Percentiles rank a stretch among this genome's conserved stretches.
These are phyloP conservation scores for Trichomycterus rosablanca DNA, from an alignment of 2,113 vertebrate genomes.

Conservation along the genomic window DNA sequence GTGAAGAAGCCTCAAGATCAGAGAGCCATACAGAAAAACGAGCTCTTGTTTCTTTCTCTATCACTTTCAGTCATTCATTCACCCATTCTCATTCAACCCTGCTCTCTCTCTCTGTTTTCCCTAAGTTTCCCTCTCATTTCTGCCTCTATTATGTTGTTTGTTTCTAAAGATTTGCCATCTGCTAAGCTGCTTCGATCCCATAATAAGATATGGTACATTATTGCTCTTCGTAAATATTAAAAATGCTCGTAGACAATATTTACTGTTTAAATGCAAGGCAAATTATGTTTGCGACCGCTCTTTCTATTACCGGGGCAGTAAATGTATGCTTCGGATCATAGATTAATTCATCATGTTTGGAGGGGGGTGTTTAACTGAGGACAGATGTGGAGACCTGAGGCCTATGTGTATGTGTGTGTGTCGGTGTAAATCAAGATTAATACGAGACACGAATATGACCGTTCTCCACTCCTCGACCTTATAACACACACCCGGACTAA, in stretches of 20 bases:
- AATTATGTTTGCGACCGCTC: slow-evolving; percentile 25
- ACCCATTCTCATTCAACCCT: slow-evolving; percentile 62
- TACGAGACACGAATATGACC: slow-evolving; percentile 26
- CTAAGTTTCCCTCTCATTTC: slow-evolving; percentile 50
- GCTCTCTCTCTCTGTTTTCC: slow-evolving; percentile 57
- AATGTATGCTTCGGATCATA: slow-evolving; percentile 31
- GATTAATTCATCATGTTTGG: slow-evolving; percentile 40
- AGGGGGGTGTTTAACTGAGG: slow-evolving; percentile 36
- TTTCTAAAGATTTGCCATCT: slow-evolving; percentile 47
- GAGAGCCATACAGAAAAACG: slow-evolving; percentile 71
- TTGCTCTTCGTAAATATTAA: slow-evolving; percentile 4
- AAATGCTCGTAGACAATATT: slow-evolving; percentile 32
- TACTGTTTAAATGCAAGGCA: slow-evolving; percentile 35
- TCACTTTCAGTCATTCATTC: slow-evolving; percentile 57
- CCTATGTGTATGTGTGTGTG: slow-evolving; percentile 1
- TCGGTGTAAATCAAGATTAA: slow-evolving; percentile 31
- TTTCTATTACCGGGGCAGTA: slow-evolving; percentile 14
- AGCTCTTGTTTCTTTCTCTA: slow-evolving; percentile 68
- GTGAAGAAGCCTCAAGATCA: slow-evolving; percentile 78
- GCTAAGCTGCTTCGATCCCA: slow-evolving; percentile 20
- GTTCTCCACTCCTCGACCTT: slow-evolving; percentile 21
- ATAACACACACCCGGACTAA: slow-evolving; percentile 18
- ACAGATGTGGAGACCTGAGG: slow-evolving; percentile 42
- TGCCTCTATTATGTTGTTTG: slow-evolving; percentile 54
- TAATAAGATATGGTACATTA: slow-evolving; percentile 19